A percentile compares a stretch with the other conserved stretches of the same genome.
These are phyloP conservation scores for Kradibia gibbosae DNA, from an alignment of 1,140 invertebrate species.

Conservation along the genomic window DNA sequence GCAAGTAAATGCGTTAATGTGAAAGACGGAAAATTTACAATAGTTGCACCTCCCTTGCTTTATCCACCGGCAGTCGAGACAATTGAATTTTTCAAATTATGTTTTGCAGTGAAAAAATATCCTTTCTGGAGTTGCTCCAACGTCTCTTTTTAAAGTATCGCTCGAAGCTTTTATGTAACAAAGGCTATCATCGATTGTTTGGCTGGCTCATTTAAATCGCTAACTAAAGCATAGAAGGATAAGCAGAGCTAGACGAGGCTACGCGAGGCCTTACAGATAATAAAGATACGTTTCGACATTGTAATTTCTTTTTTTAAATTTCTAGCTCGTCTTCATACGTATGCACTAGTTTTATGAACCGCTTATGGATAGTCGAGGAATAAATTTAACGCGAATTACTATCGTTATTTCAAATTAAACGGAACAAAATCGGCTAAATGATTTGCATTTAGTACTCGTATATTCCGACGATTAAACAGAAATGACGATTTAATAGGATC, in stretches of 20 bases:
- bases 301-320: background rate
- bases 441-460: background rate
- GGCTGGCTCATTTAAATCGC: background rate
- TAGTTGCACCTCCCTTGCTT: background rate
- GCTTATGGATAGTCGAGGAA: too few species aligned
- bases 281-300: too few species aligned
- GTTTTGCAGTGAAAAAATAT: background rate
- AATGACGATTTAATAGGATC: too few species aligned
- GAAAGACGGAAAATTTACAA: conserved; percentile 4
- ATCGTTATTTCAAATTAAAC: background rate
- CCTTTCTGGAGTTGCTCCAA: conserved; percentile 14
- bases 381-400: background rate
- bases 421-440: background rate
- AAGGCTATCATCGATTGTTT: background rate
- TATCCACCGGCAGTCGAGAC: background rate
- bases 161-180: conserved; percentile 4
- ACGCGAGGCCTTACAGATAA: background rate
- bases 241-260: background rate
- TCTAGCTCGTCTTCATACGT: background rate
- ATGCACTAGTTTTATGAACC: background rate
- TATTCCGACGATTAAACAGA: too few species aligned
- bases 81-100: conserved; percentile 17
- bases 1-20: background rate
- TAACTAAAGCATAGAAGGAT: background rate
- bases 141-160: background rate